These are phyloP conservation scores for Eurois occulta DNA, from an alignment of 2,888 invertebrate genomes.

Conservation along the genomic window DNA sequence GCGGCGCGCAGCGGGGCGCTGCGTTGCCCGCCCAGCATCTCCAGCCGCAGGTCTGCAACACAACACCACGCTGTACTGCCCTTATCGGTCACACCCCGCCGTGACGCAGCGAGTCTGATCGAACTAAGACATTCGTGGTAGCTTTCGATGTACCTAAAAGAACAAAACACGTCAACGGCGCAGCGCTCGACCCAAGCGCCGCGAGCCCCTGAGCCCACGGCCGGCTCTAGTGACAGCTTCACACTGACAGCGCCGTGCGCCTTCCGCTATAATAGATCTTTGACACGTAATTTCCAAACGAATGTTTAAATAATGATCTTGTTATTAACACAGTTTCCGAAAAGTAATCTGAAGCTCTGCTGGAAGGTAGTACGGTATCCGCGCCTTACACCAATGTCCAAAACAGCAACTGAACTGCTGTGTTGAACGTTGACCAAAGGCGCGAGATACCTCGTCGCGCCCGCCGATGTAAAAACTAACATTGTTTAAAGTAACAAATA, in stretches of 20 bases:
- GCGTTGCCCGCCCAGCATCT: slow-evolving; percentile 93
- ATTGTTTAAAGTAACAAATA: not conserved
- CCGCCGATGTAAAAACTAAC: not conserved
- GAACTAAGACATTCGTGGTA: no score
- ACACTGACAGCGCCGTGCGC: not conserved
- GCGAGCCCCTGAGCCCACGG: no score
- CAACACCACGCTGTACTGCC: slow-evolving; percentile 31
- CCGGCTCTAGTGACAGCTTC: not conserved
- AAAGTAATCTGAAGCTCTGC: not conserved
- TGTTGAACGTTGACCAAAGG: slow-evolving; percentile 63
- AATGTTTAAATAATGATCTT: not conserved
- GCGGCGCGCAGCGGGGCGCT: slow-evolving; percentile 96
- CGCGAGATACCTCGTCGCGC: slow-evolving; percentile 10
- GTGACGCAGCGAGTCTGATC: not conserved
- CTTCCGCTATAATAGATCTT: no score
- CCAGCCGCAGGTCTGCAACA: slow-evolving; percentile 95
- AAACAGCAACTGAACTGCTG: slow-evolving; percentile 58
- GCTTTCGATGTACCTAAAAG: not conserved
- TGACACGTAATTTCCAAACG: no score
- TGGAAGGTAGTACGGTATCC: slow-evolving; percentile 20
- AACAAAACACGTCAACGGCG: not conserved
- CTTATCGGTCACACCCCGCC: not conserved
- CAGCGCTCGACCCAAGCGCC: not conserved
- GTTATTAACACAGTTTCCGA: not conserved
- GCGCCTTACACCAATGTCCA: slow-evolving; percentile 54